phyloP scores from a whole-genome alignment of 2,797 vertebrate genomes.

The Fratercula arctica region DNA sequence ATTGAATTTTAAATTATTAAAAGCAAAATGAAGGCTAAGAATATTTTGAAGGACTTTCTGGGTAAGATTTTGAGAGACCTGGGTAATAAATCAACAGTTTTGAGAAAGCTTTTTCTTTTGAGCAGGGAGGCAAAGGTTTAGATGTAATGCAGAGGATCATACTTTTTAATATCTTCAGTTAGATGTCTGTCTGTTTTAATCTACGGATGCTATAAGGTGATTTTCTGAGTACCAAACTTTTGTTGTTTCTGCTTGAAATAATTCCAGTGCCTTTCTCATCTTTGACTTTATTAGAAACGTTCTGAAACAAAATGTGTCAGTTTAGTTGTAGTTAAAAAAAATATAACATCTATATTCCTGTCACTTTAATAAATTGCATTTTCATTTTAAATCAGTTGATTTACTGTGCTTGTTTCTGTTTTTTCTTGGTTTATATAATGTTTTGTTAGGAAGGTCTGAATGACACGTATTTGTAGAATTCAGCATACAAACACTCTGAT shows the following conservation, averaged over 20 bases:
- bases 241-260: neutral
- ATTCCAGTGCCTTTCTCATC: neutral
- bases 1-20: slow-evolving; percentile 80
- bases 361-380: neutral
- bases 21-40: slow-evolving; percentile 64
- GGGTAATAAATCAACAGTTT: slow-evolving; percentile 59
- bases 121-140: neutral
- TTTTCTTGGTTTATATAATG: neutral
- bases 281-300: neutral
- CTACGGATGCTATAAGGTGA: neutral
- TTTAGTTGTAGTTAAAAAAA: neutral
- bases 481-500: neutral
- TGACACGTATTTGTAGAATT: neutral
- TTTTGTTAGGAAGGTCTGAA: neutral
- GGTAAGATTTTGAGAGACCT: slow-evolving; percentile 32
- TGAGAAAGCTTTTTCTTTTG: neutral
- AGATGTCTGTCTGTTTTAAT: neutral
- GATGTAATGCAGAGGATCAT: neutral
- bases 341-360: neutral
- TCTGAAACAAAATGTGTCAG: neutral
- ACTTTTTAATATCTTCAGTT: neutral
- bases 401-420: neutral
- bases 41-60: slow-evolving; percentile 59
- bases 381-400: neutral
- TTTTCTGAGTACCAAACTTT: neutral